Conservation (phyloP, 2,113 vertebrate species). For the Leuciscus idus region DNA sequence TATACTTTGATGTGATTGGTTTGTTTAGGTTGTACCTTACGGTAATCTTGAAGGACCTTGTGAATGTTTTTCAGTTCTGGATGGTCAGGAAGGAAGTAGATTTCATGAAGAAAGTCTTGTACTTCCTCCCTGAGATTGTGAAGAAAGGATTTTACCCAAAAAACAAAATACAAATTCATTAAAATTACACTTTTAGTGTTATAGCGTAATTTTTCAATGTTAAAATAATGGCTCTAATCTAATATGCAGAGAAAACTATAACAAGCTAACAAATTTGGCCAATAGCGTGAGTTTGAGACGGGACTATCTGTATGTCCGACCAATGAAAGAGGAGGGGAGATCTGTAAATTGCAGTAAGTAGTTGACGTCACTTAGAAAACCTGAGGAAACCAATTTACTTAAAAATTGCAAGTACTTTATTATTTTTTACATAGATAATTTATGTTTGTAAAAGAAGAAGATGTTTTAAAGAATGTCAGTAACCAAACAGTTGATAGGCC, state of each 20-base stretch:
- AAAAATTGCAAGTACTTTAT: too few relatives aligned
- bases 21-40: conserved; percentile 80
- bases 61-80: conserved; percentile 91
- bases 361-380: too few relatives aligned
- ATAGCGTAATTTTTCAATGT: background rate
- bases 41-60: conserved; percentile 89
- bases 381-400: too few relatives aligned
- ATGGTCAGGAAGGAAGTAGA: conserved; percentile 96
- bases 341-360: too few relatives aligned
- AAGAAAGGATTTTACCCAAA: background rate
- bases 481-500: too few relatives aligned
- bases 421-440: too few relatives aligned
- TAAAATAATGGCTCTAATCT: background rate
- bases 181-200: background rate
- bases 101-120: conserved; percentile 95
- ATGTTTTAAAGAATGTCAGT: too few relatives aligned
- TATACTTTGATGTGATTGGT: background rate
- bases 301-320: background rate
- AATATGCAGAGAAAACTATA: background rate
- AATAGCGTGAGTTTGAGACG: too few relatives aligned
- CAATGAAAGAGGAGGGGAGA: background rate
- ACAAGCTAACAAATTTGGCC: background rate
- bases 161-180: background rate
- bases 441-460: too few relatives aligned
- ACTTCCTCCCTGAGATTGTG: conserved; percentile 83